Conservation (phyloP, 2,797 vertebrate species). For the Lagocephalus sceleratus region DNA sequence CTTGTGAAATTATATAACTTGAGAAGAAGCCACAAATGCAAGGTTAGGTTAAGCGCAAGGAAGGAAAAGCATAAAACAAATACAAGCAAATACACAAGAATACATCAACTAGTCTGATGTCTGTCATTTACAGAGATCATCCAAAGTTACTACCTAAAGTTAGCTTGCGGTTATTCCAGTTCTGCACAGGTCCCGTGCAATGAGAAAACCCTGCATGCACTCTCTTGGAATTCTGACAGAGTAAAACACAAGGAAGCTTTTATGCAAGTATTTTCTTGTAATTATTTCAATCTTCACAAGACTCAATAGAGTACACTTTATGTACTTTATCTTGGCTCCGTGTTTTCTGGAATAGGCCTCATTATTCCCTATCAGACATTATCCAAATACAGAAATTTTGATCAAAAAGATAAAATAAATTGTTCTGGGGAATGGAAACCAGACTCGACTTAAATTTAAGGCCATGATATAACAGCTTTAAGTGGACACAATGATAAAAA, state of each 20-base stretch:
- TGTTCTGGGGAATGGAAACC: slow-evolving; percentile 65
- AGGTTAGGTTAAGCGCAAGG: slow-evolving; percentile 11
- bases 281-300: slow-evolving; percentile 72
- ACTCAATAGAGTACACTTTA: slow-evolving; percentile 58
- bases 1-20: slow-evolving; percentile 65
- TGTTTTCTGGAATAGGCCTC: slow-evolving; percentile 47
- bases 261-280: slow-evolving; percentile 63
- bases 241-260: slow-evolving; percentile 71
- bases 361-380: slow-evolving; percentile 69
- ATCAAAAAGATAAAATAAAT: slow-evolving; percentile 69
- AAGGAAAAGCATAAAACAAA: slow-evolving; percentile 16
- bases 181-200: slow-evolving; percentile 22
- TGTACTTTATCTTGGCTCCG: slow-evolving; percentile 68
- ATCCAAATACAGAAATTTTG: slow-evolving; percentile 61
- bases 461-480: slow-evolving; percentile 43
- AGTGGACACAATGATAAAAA: slow-evolving; percentile 51
- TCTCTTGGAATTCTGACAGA: slow-evolving; percentile 58
- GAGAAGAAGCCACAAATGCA: slow-evolving; percentile 15
- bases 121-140: slow-evolving; percentile 35
- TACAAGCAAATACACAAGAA: slow-evolving; percentile 5
- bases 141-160: slow-evolving; percentile 28
- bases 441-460: slow-evolving; percentile 55
- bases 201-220: slow-evolving; percentile 50
- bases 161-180: slow-evolving; percentile 37
- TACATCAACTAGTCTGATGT: slow-evolving; percentile 18